Evolutionary conservation across 2,888 invertebrate species (phyloP), one percentile per base, ranked within the genome.

Genomic region (Torymus texanus): DNA sequence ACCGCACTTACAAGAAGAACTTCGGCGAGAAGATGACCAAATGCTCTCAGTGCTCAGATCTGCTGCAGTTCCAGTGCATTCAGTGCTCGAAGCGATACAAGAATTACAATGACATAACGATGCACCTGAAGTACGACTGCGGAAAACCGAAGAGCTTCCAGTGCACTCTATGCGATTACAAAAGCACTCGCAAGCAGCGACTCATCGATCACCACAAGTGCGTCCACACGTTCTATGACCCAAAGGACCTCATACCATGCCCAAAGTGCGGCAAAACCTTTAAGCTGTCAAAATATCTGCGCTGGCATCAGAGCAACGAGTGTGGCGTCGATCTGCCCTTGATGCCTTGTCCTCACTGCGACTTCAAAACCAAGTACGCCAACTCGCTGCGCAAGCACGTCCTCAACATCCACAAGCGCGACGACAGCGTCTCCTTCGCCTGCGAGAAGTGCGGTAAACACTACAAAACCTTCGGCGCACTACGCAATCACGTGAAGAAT

Each of bases 61-160:
- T 18, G 41, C 29, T 75, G 4, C 18, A 61, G 8, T 59, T 24
- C 16, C 59, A 62, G 41, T 76, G 70, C 24, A 76, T 70, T 0
- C 41, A 62, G 5, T 76, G 76, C 21, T 13, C n/a, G 1, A 67
- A 68, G 2, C 75, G 75, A 14, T 68, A 68, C 29, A 24, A 41
- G 11, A 59, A 75, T 12, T 75, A 75, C 59, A 53, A 61, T n/a
- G 75, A 75, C n/a, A 75, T 77, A n/a, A 77, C 76, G 5, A 71
- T 70, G 71, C 76, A 77, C 29, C 18, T 77, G 41, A 77, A 70
- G 4, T 71, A 77, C 59, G 58, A 71, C 2, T 77, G 76, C 14
- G 65, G 58, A 5, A 63, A 70, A 16, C 56, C 50, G 0, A 75
- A 68, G 10, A 16, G 24, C 10, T 67, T 75, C 16, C 2, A 53